Base-by-base conservation (phyloP, 2,888 invertebrate genomes). In the Carterocephalus palaemon region DNA sequence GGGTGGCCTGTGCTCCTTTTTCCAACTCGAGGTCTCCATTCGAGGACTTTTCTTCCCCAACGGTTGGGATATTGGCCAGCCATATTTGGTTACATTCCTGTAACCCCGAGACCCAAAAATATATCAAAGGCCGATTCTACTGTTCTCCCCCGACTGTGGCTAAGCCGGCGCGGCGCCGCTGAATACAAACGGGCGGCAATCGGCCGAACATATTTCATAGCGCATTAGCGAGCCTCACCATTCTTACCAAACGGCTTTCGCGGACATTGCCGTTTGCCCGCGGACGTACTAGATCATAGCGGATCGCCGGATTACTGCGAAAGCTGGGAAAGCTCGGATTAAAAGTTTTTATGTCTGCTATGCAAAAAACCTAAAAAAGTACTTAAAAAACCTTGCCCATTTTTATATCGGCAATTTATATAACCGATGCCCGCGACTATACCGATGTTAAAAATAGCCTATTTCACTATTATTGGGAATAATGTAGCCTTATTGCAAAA, bases 171-270 rank as follows among this genome's bases (percentile, higher is more conserved):
- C 29, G 42, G 24, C 45, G 47, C 52, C 53, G 32, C 59, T 53
- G 75, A 66, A 77, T 77, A 77, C 73, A 77, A 77, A 77, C 77
- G 54, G 73, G 74, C 64, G 53, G 62, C 74, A 75, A 75, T 67
- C 67, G 67, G 64, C 56, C 64, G 63, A 59, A 70, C 74, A 76
- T 75, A 74, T 70, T 70, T 76, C 75, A 75, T 64, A 68, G 57
- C 62, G 74, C 66, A 75, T 76, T 76, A 76, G 66, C 64, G 57
- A 66, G 75, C 75, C 75, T 76, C n/a, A n/a, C n/a, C n/a, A n/a
- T n/a, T n/a, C n/a, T 76, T 76, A 76, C 70, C 68, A 66, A 68
- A 66, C 45, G 53, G 51, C 54, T 57, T 52, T 48, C 38, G 29
- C 45, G 34, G 24, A 47, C 47, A 40, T 48, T 47, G 43, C 26